Evolutionary conservation across 1,140 invertebrate genomes (phyloP), one percentile per base, ranked within the genome.

Genomic region (Agrypnia vestita): DNA sequence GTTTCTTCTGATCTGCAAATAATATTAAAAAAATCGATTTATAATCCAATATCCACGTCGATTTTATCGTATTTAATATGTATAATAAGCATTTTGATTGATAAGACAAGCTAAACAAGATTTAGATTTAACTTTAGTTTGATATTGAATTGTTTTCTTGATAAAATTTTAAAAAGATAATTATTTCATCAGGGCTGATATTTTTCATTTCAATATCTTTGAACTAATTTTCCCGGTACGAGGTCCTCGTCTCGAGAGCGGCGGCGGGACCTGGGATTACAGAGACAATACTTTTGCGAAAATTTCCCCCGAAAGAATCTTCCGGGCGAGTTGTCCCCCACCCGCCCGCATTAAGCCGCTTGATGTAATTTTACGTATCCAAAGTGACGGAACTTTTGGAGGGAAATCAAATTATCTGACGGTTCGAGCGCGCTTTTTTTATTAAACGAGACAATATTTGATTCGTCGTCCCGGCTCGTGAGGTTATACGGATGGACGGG

Each of bases 311-410:
- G 53, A 73, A 19, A 47, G 49, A 73, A 73, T 73, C 69, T 73
- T 73, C 69, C 69, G 53, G 12, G n/a, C 17, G 19, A 73, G 69
- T 47, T 13, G 6, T 19, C n/a, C 25, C 69, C 69, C 13, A 55
- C 13, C 69, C 69, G 47, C 69, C 69, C 69, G 49, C 12, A 55
- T 73, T 73, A 73, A 73, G 64, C 64, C 46, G 64, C 64, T 46
- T 69, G 64, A 69, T 46, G 44, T 69, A 69, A 69, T 69, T 69
- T 49, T 69, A 69, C 64, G n/a, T 69, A 49, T 43, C 25, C 61
- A 43, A 62, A 62, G 59, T 62, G 59, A 62, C 59, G 59, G 59
- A 62, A 62, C 25, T 62, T 73, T 61, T 73, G 47, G 12, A 51
- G 49, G 69, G 47, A 49, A 73, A 73, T 73, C 49, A 73, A 73